Conservation (phyloP, 2,797 vertebrate species). For the Myotis pilosus region DNA sequence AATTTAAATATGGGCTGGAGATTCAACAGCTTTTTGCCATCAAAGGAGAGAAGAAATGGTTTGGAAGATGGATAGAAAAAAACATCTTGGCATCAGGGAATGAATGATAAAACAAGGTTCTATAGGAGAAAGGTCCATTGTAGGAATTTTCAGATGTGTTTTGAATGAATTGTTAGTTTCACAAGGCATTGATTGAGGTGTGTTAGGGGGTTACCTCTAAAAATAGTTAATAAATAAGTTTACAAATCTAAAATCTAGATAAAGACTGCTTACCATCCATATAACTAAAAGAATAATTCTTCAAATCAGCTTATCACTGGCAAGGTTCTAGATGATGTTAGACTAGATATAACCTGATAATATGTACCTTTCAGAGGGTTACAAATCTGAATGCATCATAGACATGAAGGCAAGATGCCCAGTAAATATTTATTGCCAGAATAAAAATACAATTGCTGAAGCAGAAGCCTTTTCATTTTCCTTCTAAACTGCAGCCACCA, state of each 20-base stretch:
- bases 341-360: not conserved
- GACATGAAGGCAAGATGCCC: not conserved
- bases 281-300: not conserved
- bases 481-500: not conserved
- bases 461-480: not conserved
- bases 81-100: not conserved
- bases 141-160: conserved; percentile 7
- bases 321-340: not conserved
- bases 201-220: not conserved
- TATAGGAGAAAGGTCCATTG: not conserved
- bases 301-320: not conserved
- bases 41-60: not conserved
- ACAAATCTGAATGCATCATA: not conserved
- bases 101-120: not conserved
- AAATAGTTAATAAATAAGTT: conserved; percentile 10
- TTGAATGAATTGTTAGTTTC: not conserved
- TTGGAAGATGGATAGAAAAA: conserved; percentile 44
- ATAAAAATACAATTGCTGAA: not conserved
- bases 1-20: not conserved
- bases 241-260: not conserved
- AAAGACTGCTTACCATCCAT: not conserved
- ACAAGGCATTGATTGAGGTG: not conserved
- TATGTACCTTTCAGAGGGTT: not conserved
- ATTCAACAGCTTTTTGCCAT: not conserved
- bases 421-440: conserved; percentile 22